A percentile compares a stretch with the other conserved stretches of the same genome.
Conservation (phyloP, 2,113 vertebrate genomes). For the Corydoras maculifer region DNA sequence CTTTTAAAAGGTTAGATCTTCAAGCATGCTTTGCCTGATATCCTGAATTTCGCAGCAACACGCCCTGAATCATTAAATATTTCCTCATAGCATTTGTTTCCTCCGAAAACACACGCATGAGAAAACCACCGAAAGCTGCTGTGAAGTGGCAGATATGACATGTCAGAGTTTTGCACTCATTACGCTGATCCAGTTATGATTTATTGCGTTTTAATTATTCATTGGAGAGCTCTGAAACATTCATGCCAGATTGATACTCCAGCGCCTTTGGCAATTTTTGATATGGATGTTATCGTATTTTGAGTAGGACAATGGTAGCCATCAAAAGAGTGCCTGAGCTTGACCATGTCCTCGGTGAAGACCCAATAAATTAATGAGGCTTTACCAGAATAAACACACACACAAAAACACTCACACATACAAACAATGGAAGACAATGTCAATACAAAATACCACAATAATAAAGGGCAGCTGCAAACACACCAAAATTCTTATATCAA, state of each 20-base stretch:
- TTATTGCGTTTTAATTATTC: conserved; percentile 51
- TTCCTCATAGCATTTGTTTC: neutral
- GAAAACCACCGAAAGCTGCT: neutral
- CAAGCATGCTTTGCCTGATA: too few relatives aligned
- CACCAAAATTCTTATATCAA: too few relatives aligned
- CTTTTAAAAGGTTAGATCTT: too few relatives aligned
- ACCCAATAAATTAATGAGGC: conserved; percentile 27
- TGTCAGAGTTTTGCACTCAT: conserved; percentile 40
- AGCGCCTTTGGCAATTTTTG: conserved; percentile 38
- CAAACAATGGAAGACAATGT: too few relatives aligned
- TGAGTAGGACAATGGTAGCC: conserved; percentile 33
- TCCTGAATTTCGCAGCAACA: too few relatives aligned
- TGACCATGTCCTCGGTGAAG: conserved; percentile 21
- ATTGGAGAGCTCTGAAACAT: conserved; percentile 45
- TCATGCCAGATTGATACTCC: conserved; percentile 43
- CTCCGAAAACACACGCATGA: too few relatives aligned
- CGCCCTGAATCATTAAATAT: too few relatives aligned
- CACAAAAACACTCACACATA: conserved; percentile 17
- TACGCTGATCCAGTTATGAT: conserved; percentile 41
- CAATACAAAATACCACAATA: too few relatives aligned
- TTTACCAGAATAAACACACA: conserved; percentile 9
- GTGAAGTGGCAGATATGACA: conserved; percentile 19
- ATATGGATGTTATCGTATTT: conserved; percentile 42
- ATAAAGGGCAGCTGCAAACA: too few relatives aligned
- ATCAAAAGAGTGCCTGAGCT: conserved; percentile 21